Evolutionary conservation across 1,140 invertebrate genomes (phyloP), one percentile per base, ranked within the genome.

Genomic region (Neodiprion lecontei): DNA sequence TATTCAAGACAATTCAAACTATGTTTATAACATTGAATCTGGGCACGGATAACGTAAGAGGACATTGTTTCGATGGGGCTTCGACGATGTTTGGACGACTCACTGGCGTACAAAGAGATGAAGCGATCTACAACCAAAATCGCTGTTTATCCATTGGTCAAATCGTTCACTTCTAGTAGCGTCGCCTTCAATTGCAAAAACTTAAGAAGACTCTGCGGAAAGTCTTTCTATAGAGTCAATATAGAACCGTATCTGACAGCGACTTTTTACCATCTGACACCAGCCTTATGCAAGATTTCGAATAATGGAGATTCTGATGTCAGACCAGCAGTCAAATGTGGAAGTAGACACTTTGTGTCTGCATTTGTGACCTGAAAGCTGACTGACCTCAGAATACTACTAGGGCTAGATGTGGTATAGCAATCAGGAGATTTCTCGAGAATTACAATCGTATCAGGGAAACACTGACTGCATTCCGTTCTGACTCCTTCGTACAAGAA

Each of bases 61-160:
- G 74, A 10, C 74, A 75, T 21, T 75, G 71, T 49, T 75, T 67
- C 50, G 72, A 75, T 49, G 71, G 74, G 48, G 74, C 74, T n/a
- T 9, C 74, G 7, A 66, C 53, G 10, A 70, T 75, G 66, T 12
- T 9, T 10, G 71, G 74, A 72, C 17, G 40, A 48, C 53, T 67
- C 48, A 49, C 40, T 23, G 75, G 75, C 48, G 48, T 70, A 49
- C 72, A 75, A 76, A 48, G 4, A 49, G 66, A 74, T 53, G 74
- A 53, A n/a, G 14, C 11, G 28, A 75, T 10, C 21, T 75, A 2
- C 40, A 76, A 70, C 67, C 40, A 40, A 67, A 74, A 66, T 72
- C 75, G 9, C 23, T 70, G 61, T 76, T 69, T 68, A 68, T 76
- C 9, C 75, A 76, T 68, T 76, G 75, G 23, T 48, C 66, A 12